These are phyloP conservation scores for Argopecten irradians DNA, from an alignment of 1,140 invertebrate species.

Conservation along the genomic window DNA sequence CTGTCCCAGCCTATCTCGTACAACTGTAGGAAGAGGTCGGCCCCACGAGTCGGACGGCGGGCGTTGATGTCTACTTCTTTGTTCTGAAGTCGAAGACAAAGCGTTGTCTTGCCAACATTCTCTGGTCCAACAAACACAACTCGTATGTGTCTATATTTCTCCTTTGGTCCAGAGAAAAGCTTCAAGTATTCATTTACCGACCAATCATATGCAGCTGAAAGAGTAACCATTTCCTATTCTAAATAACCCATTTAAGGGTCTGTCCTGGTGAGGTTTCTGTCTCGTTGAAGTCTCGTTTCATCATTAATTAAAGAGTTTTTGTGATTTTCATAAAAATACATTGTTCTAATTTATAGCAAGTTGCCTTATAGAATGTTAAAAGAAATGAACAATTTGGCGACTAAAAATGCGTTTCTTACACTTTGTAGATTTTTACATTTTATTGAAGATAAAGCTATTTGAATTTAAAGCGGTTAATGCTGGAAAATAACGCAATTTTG, in stretches of 20 bases:
- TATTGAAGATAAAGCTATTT: no score
- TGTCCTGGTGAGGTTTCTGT: no score
- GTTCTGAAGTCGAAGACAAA: not conserved
- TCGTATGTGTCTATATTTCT: not conserved
- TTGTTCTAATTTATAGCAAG: no score
- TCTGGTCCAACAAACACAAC: slow-evolving; percentile 1
- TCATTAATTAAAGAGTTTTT: no score
- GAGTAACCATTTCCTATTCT: not conserved
- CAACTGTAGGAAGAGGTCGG: not conserved
- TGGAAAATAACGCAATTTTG: no score
- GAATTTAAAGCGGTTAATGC: no score
- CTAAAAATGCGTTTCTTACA: no score
- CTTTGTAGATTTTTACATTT: no score
- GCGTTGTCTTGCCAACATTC: not conserved
- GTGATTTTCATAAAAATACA: no score
- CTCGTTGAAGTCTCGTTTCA: no score
- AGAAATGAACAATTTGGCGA: not conserved
- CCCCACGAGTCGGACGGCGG: not conserved
- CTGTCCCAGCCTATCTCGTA: slow-evolving; percentile 20
- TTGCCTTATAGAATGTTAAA: no score
- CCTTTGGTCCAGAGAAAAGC: not conserved
- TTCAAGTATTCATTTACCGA: not conserved
- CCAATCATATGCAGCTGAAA: not conserved
- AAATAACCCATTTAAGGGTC: not conserved
- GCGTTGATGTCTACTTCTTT: not conserved